Evolutionary conservation across 1,140 invertebrate genomes (phyloP), one percentile per base, ranked within the genome.

Genomic region (Brachionus plicatilis): DNA sequence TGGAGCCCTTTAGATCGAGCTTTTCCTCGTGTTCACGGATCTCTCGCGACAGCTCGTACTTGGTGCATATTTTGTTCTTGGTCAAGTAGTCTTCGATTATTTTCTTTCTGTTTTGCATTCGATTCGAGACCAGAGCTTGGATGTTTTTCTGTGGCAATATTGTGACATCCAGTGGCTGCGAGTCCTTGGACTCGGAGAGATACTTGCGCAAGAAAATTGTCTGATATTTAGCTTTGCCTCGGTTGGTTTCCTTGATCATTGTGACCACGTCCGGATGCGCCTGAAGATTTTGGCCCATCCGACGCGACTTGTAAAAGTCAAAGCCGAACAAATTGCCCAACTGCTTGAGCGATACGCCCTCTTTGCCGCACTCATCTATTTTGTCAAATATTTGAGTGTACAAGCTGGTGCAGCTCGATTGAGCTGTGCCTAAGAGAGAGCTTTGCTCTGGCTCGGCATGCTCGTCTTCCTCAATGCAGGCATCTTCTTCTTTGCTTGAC

Each of bases 141-240:
- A 82, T 82, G 12, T 68, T 68, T 37, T 82, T 68, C 12, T 68
- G 33, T 12, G 53, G 33, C 7, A 82, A 17, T 17, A 45, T 65
- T 3, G 53, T 82, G 14, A 82, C 5, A 12, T 82, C 79, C 3
- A 24, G 24, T 5, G 20, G 6, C 14, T 43, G 20, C n/a, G 29
- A 6, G n/a, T 9, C 1, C 20, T 65, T 82, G 3, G 79, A 14
- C 17, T 82, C 37, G 7, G 68, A 65, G 8, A 82, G 33, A 41
- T 45, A 60, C 41, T 82, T 82, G 12, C 79, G 20, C 41, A 82
- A 24, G 9, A 60, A 43, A 37, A 82, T 68, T 37, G 79, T 82
- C 37, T 82, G 79, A 66, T 82, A 82, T 65, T 82, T 82, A 17
- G 79, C 79, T 37, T 82, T 82, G 27, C 79, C 79, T 37, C 79